Percentiles rank a stretch among this genome's conserved stretches.
These are phyloP conservation scores for Mercenaria mercenaria DNA, from an alignment of 1,140 invertebrate species.

Conservation along the genomic window DNA sequence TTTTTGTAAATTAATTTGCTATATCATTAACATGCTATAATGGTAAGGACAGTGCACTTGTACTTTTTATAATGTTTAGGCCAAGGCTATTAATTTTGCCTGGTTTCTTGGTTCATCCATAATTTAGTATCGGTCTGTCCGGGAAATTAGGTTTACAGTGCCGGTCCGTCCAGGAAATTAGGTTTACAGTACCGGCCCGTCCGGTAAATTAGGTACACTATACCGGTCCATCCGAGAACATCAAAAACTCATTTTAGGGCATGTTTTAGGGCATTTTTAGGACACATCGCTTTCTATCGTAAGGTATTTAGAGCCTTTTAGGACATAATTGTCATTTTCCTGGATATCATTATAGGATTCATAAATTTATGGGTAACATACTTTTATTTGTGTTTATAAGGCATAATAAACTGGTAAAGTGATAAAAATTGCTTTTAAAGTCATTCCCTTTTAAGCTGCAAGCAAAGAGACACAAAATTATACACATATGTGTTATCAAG, in stretches of 20 bases:
- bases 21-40: background rate
- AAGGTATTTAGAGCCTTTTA: slow-evolving; percentile 9
- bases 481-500: too few species aligned
- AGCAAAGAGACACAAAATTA: too few species aligned
- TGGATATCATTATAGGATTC: slow-evolving; percentile 14
- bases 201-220: too few species aligned
- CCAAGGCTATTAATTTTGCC: background rate
- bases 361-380: background rate
- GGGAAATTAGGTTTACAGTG: background rate
- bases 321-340: slow-evolving; percentile 21
- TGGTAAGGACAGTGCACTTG: slow-evolving; percentile 11
- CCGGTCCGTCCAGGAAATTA: background rate
- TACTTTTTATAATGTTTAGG: background rate
- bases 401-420: too few species aligned
- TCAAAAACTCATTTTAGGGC: slow-evolving; percentile 11
- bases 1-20: background rate
- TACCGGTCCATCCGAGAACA: slow-evolving; percentile 2
- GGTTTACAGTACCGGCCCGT: background rate
- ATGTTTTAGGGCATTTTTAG: too few species aligned
- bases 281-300: slow-evolving; percentile 6
- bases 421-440: too few species aligned
- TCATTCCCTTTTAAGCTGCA: too few species aligned
- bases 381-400: slow-evolving; percentile 1
- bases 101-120: background rate
- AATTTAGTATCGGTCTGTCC: slow-evolving; percentile 8